Evolutionary conservation across 2,888 invertebrate species (phyloP).

Genomic region (Pyrrhia umbra): DNA sequence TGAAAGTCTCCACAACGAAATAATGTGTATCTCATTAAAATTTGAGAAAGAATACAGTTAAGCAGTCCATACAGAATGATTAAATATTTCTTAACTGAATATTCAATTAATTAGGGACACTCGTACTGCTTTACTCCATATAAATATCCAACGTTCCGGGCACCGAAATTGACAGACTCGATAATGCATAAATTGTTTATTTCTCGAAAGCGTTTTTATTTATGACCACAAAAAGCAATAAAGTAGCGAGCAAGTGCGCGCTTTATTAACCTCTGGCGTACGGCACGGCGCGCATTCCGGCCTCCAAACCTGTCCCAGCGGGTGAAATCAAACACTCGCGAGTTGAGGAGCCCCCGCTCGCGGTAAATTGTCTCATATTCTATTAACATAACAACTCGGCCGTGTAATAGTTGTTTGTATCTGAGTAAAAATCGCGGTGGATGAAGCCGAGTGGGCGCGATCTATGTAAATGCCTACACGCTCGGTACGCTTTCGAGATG

Average conservation of each 20-base stretch:
- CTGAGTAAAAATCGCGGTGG: slow-evolving; percentile 80
- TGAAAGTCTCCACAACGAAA: slow-evolving; percentile 4
- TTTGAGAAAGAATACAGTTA: slow-evolving; percentile 37
- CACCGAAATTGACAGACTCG: slow-evolving; percentile 75
- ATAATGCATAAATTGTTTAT: slow-evolving; percentile 81
- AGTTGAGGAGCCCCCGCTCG: slow-evolving; percentile 73
- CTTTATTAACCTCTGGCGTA: slow-evolving; percentile 86
- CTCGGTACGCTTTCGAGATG: slow-evolving; percentile 84
- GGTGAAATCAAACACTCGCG: slow-evolving; percentile 79
- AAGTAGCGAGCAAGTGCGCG: slow-evolving; percentile 87
- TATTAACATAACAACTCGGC: slow-evolving; percentile 79
- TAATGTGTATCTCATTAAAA: slow-evolving; percentile 34
- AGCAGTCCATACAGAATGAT: slow-evolving; percentile 33
- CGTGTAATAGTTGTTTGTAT: slow-evolving; percentile 83
- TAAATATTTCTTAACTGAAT: slow-evolving; percentile 54
- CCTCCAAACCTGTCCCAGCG: slow-evolving; percentile 76
- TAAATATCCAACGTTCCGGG: slow-evolving; percentile 64
- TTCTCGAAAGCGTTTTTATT: slow-evolving; percentile 83
- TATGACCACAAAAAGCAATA: slow-evolving; percentile 87
- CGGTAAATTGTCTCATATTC: slow-evolving; percentile 72
- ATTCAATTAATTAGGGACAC: slow-evolving; percentile 53
- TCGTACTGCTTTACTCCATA: slow-evolving; percentile 46
- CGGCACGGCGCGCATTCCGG: slow-evolving; percentile 66
- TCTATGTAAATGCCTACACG: slow-evolving; percentile 87
- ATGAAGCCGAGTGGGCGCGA: slow-evolving; percentile 81